phyloP scores from a whole-genome alignment of 2,888 invertebrate species.

The Morpho helenor region DNA sequence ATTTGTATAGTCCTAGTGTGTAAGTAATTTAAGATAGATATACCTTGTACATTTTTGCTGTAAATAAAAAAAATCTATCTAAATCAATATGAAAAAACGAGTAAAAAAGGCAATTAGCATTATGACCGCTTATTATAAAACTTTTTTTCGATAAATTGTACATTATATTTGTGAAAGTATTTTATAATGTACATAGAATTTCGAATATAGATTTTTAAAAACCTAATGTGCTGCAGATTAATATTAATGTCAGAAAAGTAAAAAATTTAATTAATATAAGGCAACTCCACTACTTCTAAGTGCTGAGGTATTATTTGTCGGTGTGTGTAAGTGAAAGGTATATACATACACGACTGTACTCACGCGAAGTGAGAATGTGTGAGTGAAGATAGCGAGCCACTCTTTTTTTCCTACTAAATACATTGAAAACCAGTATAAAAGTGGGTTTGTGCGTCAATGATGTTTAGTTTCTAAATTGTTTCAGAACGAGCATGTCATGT shows the following conservation, averaged over 20 bases:
- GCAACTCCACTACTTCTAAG: constrained; percentile 39
- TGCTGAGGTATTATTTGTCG: constrained; percentile 19
- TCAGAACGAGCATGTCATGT: constrained; percentile 35
- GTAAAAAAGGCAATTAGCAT: no score
- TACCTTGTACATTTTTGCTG: no score
- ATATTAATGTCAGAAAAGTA: not conserved
- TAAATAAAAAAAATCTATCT: no score
- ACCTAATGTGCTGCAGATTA: no score
- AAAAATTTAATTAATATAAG: not conserved
- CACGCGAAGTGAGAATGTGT: constrained; percentile 39
- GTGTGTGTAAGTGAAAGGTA: constrained; percentile 67
- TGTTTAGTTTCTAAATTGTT: constrained; percentile 58
- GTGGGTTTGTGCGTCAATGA: constrained; percentile 39
- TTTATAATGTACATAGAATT: no score
- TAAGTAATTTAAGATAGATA: no score
- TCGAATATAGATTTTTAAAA: no score
- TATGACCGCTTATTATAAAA: no score
- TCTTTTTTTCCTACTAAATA: constrained; percentile 54
- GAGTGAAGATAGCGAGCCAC: constrained; percentile 54
- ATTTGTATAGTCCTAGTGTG: no score
- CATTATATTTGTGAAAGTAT: no score
- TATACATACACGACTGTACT: constrained; percentile 49
- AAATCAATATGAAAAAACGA: no score
- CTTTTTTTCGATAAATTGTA: no score
- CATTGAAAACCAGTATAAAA: constrained; percentile 69